phyloP scores from a whole-genome alignment of 2,888 invertebrate species.

The Patella caerulea region DNA sequence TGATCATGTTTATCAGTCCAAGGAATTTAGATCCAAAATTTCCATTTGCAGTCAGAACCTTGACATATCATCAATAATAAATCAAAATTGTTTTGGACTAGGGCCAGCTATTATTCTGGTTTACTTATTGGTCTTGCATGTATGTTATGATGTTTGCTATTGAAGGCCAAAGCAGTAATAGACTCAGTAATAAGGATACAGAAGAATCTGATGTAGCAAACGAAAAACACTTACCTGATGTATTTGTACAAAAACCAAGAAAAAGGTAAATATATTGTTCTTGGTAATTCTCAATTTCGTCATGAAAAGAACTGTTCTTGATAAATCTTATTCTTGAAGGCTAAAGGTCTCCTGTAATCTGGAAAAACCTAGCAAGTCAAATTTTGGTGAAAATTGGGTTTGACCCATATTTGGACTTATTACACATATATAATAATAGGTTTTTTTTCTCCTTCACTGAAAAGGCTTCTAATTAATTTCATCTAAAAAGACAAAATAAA shows the following conservation, averaged over 20 bases:
- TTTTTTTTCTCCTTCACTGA: too few relatives aligned
- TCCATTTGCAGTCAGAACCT: background rate
- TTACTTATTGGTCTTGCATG: too few relatives aligned
- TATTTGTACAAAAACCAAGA: constrained; percentile 12
- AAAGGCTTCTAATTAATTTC: too few relatives aligned
- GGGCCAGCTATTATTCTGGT: background rate
- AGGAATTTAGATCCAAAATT: constrained; percentile 22
- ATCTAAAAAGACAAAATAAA: too few relatives aligned
- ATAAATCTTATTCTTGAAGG: too few relatives aligned
- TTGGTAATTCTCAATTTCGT: background rate
- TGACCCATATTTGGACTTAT: too few relatives aligned
- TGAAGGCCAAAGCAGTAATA: background rate
- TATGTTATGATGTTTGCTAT: too few relatives aligned
- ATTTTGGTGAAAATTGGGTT: too few relatives aligned
- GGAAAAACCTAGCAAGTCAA: too few relatives aligned
- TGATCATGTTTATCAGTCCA: too few relatives aligned
- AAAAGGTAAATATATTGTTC: background rate
- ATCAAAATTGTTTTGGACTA: background rate
- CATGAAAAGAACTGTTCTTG: background rate
- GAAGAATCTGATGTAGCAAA: constrained; percentile 10
- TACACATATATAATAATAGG: too few relatives aligned
- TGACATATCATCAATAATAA: background rate
- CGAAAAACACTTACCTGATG: constrained; percentile 14
- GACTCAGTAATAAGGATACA: background rate
- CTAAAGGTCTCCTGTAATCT: too few relatives aligned